A percentile compares a stretch with the other conserved stretches of the same genome.
Evolutionary conservation across 2,797 vertebrate genomes (phyloP).

Genomic region (Heterohyrax brucei): DNA sequence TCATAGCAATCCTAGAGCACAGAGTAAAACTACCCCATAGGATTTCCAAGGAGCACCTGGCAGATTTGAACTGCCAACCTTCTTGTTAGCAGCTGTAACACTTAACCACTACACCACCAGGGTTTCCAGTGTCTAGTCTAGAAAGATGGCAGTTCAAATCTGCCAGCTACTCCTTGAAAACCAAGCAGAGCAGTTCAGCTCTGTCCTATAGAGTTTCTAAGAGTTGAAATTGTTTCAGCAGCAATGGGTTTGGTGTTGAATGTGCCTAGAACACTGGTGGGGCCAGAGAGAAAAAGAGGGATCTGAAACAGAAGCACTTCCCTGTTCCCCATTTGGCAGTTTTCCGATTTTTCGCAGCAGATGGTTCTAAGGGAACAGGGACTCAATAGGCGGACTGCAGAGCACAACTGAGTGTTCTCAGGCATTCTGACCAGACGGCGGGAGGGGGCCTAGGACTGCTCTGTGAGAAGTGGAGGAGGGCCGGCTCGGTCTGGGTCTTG

Average conservation of each 20-base stretch:
- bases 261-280: background rate
- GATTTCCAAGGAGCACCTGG: too few relatives aligned
- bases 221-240: background rate
- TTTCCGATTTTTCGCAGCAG: slow-evolving; percentile 67
- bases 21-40: too few relatives aligned
- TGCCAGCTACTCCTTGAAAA: background rate
- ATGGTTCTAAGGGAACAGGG: slow-evolving; percentile 48
- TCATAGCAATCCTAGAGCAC: background rate
- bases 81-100: too few relatives aligned
- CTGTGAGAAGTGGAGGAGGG: slow-evolving; percentile 62
- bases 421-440: slow-evolving; percentile 20
- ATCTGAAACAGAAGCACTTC: slow-evolving; percentile 48
- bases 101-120: too few relatives aligned
- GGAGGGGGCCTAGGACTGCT: slow-evolving; percentile 27
- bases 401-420: background rate
- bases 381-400: background rate
- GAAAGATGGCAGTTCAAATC: background rate
- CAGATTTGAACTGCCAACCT: too few relatives aligned
- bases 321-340: slow-evolving; percentile 45
- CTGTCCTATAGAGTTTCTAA: background rate
- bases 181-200: too few relatives aligned
- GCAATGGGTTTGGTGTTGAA: background rate
- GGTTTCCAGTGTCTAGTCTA: background rate
- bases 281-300: background rate
- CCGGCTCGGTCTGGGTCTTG: slow-evolving; percentile 70